These are phyloP conservation scores for Clanis bilineata DNA, from an alignment of 2,888 invertebrate genomes.

Conservation along the genomic window DNA sequence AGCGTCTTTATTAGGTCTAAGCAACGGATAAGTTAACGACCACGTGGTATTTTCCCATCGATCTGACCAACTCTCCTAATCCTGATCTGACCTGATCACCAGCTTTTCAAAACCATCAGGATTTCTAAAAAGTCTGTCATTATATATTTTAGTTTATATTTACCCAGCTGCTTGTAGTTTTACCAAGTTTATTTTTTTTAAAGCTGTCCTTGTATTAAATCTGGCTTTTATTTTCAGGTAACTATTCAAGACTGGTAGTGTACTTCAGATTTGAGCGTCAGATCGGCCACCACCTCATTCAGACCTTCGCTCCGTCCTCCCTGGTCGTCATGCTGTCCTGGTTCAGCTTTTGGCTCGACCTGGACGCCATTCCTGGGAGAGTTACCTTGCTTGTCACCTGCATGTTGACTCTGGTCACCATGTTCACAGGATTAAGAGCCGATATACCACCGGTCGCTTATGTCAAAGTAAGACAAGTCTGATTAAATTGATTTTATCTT, in stretches of 20 bases:
- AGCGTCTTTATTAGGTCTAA: too few species aligned
- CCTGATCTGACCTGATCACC: too few species aligned
- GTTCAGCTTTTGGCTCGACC: slow-evolving; percentile 93
- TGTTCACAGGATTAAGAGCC: slow-evolving; percentile 91
- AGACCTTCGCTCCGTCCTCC: slow-evolving; percentile 92
- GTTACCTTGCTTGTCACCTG: slow-evolving; percentile 92
- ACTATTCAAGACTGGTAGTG: slow-evolving; percentile 89
- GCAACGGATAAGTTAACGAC: too few species aligned
- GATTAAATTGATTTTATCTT: too few species aligned
- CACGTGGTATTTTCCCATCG: too few species aligned
- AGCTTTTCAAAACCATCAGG: too few species aligned
- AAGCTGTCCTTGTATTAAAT: background rate
- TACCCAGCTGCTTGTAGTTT: too few species aligned
- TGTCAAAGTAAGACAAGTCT: slow-evolving; percentile 90
- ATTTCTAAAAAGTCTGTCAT: too few species aligned
- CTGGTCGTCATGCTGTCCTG: slow-evolving; percentile 92
- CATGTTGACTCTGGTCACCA: slow-evolving; percentile 91
- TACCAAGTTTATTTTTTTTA: background rate
- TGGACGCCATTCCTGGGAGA: slow-evolving; percentile 92
- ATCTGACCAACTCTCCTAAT: too few species aligned
- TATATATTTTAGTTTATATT: too few species aligned
- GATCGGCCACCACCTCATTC: slow-evolving; percentile 92
- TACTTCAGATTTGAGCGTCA: slow-evolving; percentile 92
- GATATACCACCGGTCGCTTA: slow-evolving; percentile 94
- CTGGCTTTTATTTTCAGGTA: slow-evolving; percentile 72